Base-by-base conservation (phyloP, 2,113 vertebrate species). In the Syngnathus scovelli region DNA sequence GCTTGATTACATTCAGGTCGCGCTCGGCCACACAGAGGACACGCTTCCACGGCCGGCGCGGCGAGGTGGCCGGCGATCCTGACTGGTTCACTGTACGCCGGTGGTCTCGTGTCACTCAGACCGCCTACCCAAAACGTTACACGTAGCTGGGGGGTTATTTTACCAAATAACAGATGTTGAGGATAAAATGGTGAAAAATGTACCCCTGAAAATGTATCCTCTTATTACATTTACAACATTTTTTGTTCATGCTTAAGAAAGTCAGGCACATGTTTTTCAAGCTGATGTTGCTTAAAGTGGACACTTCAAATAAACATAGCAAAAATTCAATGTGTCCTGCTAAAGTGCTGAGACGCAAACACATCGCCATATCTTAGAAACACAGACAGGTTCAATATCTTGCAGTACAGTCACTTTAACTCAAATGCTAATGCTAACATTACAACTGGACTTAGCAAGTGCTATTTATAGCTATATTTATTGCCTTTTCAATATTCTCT, bases 1-100 rank as follows among this genome's bases (percentile, higher is more conserved):
- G 74, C 59, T 68, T 86, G 81, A 88, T 85, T 84, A 75, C 68
- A 66, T 69, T 79, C 69, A 41, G 67, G 76, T 67, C 8, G 43
- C 7, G 3, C 56, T 66, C 18, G 68, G 72, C 79, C 81, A 73
- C 77, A 71, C 65, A 58, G 77, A 67, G 55, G 68, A 82, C 72
- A 69, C 51, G 15, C 65, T 9, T 58, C 55, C 55, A 36, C 15
- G 55, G 54, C 44, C 23, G 23, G 55, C 51, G 49, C 1, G 66
- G 44, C 33, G 3, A 55, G 51, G 54, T 49, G 37, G 44, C 10
- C 38, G 16, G 58, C 0, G 11, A 41, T 38, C 37, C 49, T 49
- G 52, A 51, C 12, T 23, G 41, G 51, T 5, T 1, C 54, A 4
- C 36, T 6, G 62, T 38, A n/a, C 48, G 62, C 41, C 37, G 78